Evolutionary conservation across 2,888 invertebrate genomes (phyloP), one percentile per base, ranked within the genome.

Genomic region (Baronia brevicornis): DNA sequence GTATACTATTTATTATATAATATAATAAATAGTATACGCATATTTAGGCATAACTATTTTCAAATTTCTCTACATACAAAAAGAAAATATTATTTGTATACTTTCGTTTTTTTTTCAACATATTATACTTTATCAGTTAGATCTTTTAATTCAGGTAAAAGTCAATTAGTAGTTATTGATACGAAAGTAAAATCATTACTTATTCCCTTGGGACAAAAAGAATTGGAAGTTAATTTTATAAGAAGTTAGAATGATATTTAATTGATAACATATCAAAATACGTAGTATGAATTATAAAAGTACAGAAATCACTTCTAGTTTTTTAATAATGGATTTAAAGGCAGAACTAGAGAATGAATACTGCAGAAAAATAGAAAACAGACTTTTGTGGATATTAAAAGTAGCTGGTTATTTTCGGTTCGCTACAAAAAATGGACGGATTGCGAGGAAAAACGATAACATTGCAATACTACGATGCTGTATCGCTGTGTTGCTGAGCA

Each of bases 331-430:
- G 27, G 22, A 28, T 18, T 18, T 28, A 8, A 33, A 18, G 9
- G 11, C 13, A 1, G 4, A 9, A 13, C 22, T 36, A 5, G 23
- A 21, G 5, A 15, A 20, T 5, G 28, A 32, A 12, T 32, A 24
- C 7, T 28, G 32, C 8, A 32, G n/a, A 8, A 22, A 28, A 14
- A 21, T 39, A 2, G 24, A 27, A 3, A 36, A 15, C 6, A 30
- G 13, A 31, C 7, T 38, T n/a, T 14, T 38, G 6, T 30, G 27
- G 28, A 15, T 34, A 15, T 9, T 30, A n/a, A 31, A 36, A 11
- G 22, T 27, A 0, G 9, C 42, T n/a, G 73, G 70, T 11, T 63
- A 54, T 19, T 48, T 58, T 12, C 54, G 70, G 40, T 68, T 66
- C 29, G 53, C 64, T 12, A 54, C 68, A 2, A 49, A 48, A 34